Evolutionary conservation across 2,888 invertebrate species (phyloP), one percentile per base, ranked within the genome.

Genomic region (Rutpela maculata): DNA sequence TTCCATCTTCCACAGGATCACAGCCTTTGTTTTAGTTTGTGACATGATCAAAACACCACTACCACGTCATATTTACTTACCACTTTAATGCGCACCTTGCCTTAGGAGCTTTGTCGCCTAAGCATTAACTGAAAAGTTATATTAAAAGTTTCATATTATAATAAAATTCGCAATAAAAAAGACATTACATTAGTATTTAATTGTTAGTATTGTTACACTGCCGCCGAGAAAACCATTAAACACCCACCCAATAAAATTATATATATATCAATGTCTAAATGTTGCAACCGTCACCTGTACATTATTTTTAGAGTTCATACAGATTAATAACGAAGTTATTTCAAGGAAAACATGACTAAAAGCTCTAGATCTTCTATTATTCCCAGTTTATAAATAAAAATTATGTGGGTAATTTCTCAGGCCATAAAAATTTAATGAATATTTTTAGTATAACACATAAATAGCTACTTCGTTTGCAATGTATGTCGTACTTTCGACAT

Each of bases 301-400:
- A 50, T 15, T 50, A 50, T 50, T 50, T 50, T 59, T 59, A 22
- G 19, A 59, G 59, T 15, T 3, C 18, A 19, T 22, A 17, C 2
- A 59, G 22, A 57, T 59, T 19, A 22, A 19, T 15, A 59, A 22
- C 15, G 15, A 19, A 19, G 59, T 22, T 59, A 59, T 59, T 59
- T 59, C 9, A 1, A 19, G 59, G 9, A 0, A 59, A 12, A 19
- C 19, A 19, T 59, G 59, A 59, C 22, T 59, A 59, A 59, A 59
- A 59, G 10, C 59, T 59, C 17, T 7, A 17, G n/a, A 57, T 57
- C 59, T 59, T 22, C 22, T 59, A n/a, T 50, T 50, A 50, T 22
- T 59, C 59, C 11, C 59, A 59, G 59, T 59, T 59, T 19, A 19
- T 22, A 59, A 59, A 59, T 59, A 59, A 59, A 59, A 22, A 59